These are phyloP conservation scores for Toxotes lorentzi DNA, from an alignment of 2,797 vertebrate species.

Conservation along the genomic window DNA sequence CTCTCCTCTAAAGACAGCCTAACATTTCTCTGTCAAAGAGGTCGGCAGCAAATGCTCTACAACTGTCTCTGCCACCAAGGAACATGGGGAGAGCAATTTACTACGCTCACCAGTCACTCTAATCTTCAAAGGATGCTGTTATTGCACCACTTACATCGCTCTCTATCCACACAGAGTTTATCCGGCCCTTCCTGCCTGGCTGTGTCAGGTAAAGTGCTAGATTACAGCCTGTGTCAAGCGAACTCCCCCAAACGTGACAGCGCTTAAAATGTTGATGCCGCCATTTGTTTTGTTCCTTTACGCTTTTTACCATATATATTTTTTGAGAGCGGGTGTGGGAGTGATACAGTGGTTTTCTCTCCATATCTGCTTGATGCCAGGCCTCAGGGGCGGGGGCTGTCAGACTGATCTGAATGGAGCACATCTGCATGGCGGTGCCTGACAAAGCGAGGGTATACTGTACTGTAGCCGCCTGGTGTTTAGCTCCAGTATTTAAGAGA, in stretches of 20 bases:
- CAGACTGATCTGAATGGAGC: constrained; percentile 30
- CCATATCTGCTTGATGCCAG: constrained; percentile 28
- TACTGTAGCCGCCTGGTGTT: constrained; percentile 6
- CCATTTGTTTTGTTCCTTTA: constrained; percentile 50
- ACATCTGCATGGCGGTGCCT: constrained; percentile 21
- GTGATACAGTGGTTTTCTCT: constrained; percentile 43
- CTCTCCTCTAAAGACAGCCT: constrained; percentile 7
- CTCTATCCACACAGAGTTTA: constrained; percentile 34
- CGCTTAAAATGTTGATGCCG: constrained; percentile 55
- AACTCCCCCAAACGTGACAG: constrained; percentile 32
- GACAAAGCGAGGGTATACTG: constrained; percentile 19
- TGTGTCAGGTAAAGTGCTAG: constrained; percentile 66
- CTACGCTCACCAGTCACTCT: constrained; percentile 68
- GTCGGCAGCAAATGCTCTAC: constrained; percentile 64
- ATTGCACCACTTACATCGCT: constrained; percentile 51
- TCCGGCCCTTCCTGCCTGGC: constrained; percentile 51
- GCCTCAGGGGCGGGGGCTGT: constrained; percentile 40
- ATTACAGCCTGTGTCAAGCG: constrained; percentile 60
- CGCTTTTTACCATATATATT: constrained; percentile 13
- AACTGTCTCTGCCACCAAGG: constrained; percentile 51
- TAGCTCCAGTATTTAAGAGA: constrained; percentile 53
- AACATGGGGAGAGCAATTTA: constrained; percentile 72
- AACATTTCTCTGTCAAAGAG: constrained; percentile 58
- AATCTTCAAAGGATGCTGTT: constrained; percentile 77
- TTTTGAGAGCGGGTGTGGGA: not conserved